Evolutionary conservation across 2,797 vertebrate species (phyloP).

Genomic region (Notolepis coatsorum): DNA sequence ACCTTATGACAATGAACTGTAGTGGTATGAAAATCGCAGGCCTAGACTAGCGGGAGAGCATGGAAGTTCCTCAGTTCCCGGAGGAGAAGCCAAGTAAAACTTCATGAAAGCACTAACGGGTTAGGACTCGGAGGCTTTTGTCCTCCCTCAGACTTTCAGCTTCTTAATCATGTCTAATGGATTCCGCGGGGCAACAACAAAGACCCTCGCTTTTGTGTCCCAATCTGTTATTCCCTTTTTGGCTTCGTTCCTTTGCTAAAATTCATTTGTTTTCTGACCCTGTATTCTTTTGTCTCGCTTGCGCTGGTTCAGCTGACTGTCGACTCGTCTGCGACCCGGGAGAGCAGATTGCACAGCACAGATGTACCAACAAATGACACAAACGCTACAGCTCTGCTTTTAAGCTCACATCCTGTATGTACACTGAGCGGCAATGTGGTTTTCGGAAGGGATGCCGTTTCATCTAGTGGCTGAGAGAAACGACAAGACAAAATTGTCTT

Average conservation of each 20-base stretch:
- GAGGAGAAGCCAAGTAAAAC: conserved; percentile 50
- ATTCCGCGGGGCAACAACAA: conserved; percentile 60
- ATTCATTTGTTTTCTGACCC: conserved; percentile 44
- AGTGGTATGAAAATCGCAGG: too few relatives aligned
- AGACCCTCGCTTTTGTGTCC: conserved; percentile 41
- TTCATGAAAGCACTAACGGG: conserved; percentile 63
- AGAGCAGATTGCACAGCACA: conserved; percentile 18
- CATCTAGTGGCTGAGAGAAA: neutral
- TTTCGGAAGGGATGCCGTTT: conserved; percentile 1
- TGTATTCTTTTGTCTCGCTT: conserved; percentile 55
- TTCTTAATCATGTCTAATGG: conserved; percentile 49
- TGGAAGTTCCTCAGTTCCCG: conserved; percentile 37
- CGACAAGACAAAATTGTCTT: neutral
- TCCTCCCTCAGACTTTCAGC: conserved; percentile 30
- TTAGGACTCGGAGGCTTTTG: conserved; percentile 38
- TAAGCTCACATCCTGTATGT: neutral
- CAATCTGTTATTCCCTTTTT: conserved; percentile 57
- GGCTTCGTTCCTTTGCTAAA: conserved; percentile 51
- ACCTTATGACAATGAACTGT: conserved; percentile 45
- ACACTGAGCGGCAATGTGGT: conserved; percentile 17
- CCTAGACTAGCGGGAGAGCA: too few relatives aligned
- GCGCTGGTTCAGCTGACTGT: conserved; percentile 47
- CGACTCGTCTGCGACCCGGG: conserved; percentile 42
- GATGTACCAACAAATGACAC: conserved; percentile 32
- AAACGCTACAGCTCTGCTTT: conserved; percentile 17